Percentiles rank a stretch among this genome's conserved stretches.
phyloP scores from a whole-genome alignment of 2,888 invertebrate species.

The Lithodes maja region DNA sequence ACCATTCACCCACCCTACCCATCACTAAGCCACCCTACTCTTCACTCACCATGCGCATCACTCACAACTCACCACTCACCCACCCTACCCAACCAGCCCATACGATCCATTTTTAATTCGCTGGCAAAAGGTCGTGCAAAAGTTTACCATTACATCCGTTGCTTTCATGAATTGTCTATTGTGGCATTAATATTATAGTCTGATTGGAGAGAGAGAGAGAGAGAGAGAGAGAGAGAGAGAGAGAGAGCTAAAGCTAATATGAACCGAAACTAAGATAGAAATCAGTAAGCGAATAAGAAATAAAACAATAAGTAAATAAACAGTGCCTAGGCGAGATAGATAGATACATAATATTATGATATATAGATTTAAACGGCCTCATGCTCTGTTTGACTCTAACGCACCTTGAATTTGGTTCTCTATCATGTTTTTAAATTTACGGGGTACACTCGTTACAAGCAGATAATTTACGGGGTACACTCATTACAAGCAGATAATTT shows the following conservation, averaged over 20 bases:
- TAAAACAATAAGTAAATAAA: background rate
- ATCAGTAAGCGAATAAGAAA: background rate
- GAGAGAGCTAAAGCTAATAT: too few species aligned
- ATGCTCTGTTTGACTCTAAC: too few species aligned
- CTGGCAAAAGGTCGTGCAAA: background rate
- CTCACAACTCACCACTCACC: background rate
- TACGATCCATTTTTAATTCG: background rate
- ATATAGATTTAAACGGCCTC: too few species aligned
- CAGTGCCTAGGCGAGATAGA: background rate
- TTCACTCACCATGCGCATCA: background rate
- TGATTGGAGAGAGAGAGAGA: too few species aligned
- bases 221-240: too few species aligned
- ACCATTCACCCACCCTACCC: background rate
- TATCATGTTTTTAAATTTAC: too few species aligned
- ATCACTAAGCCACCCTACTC: background rate
- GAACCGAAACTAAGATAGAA: too few species aligned
- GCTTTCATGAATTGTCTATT: background rate
- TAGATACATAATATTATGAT: too few species aligned
- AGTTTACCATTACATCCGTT: background rate
- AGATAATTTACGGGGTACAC: too few species aligned
- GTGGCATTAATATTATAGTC: background rate
- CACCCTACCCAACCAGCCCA: background rate
- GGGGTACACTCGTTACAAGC: too few species aligned
- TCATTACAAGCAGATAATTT: too few species aligned
- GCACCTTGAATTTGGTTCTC: too few species aligned